A percentile compares a stretch with the other conserved stretches of the same genome.
Evolutionary conservation across 2,888 invertebrate genomes (phyloP).

Genomic region (Eurytoma adleriae): DNA sequence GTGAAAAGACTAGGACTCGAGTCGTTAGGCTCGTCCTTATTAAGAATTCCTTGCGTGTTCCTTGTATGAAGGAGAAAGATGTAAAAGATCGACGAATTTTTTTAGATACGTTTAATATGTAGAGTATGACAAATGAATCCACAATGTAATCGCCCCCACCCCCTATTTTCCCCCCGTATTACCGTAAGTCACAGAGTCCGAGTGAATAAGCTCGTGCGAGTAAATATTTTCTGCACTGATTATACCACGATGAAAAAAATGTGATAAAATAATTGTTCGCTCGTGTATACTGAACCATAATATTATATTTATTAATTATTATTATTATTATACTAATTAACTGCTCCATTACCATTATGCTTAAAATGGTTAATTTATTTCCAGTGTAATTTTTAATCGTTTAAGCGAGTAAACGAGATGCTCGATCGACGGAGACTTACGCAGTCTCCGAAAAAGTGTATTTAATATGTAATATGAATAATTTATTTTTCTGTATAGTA

Average conservation of each 20-base stretch:
- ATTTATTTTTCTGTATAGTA: slow-evolving; percentile 61
- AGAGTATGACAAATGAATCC: neutral
- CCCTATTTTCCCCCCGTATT: neutral
- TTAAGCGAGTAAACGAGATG: slow-evolving; percentile 39
- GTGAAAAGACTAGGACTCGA: slow-evolving; percentile 23
- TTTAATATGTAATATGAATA: slow-evolving; percentile 54
- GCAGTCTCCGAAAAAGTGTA: slow-evolving; percentile 36
- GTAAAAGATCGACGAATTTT: slow-evolving; percentile 14
- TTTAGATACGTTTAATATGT: slow-evolving; percentile 19
- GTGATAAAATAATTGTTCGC: slow-evolving; percentile 52
- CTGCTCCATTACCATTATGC: slow-evolving; percentile 38
- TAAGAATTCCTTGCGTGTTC: slow-evolving; percentile 46
- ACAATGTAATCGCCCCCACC: neutral
- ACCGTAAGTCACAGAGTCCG: slow-evolving; percentile 1
- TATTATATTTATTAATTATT: slow-evolving; percentile 53
- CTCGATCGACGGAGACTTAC: slow-evolving; percentile 27
- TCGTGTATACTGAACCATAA: slow-evolving; percentile 49
- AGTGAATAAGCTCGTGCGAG: slow-evolving; percentile 23
- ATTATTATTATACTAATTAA: slow-evolving; percentile 49
- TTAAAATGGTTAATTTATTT: slow-evolving; percentile 39
- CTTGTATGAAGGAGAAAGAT: slow-evolving; percentile 27
- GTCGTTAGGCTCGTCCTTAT: slow-evolving; percentile 9
- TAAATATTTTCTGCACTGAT: slow-evolving; percentile 44
- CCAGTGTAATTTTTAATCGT: slow-evolving; percentile 49
- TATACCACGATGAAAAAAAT: slow-evolving; percentile 32